Evolutionary conservation across 2,113 vertebrate species (phyloP).

Genomic region (Andinoacara biseriatus): DNA sequence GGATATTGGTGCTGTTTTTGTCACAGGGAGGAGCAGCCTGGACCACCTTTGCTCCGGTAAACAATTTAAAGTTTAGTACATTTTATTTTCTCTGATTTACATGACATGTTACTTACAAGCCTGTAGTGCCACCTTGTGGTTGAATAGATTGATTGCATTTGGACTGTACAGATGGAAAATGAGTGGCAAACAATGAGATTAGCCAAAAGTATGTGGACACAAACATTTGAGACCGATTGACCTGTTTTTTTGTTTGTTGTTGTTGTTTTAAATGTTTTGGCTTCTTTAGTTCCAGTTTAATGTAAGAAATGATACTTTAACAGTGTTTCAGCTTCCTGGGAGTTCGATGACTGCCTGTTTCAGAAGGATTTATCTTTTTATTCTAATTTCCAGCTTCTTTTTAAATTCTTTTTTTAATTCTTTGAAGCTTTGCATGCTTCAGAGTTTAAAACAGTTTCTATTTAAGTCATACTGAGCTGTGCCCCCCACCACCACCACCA

Average conservation of each 20-base stretch:
- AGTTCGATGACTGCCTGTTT: not conserved
- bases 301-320: not conserved
- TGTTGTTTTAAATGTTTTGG: too few species aligned
- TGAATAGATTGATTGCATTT: not conserved
- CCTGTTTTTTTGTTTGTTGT: too few species aligned
- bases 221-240: not conserved
- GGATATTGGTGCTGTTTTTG: not conserved
- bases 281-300: not conserved
- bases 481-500: too few species aligned
- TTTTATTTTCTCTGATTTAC: not conserved
- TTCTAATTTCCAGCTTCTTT: too few species aligned
- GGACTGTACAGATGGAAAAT: not conserved
- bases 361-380: not conserved
- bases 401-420: too few species aligned
- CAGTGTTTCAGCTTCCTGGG: not conserved
- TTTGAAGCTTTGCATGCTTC: not conserved
- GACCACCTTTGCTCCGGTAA: not conserved
- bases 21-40: not conserved
- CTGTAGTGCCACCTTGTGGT: slow-evolving; percentile 57
- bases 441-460: not conserved
- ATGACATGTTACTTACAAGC: not conserved
- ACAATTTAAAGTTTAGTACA: not conserved
- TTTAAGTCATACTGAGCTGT: not conserved
- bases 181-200: not conserved
- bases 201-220: not conserved